A percentile compares a stretch with the other conserved stretches of the same genome.
phyloP scores from a whole-genome alignment of 1,140 invertebrate species.

The Heliconius eleuchia region DNA sequence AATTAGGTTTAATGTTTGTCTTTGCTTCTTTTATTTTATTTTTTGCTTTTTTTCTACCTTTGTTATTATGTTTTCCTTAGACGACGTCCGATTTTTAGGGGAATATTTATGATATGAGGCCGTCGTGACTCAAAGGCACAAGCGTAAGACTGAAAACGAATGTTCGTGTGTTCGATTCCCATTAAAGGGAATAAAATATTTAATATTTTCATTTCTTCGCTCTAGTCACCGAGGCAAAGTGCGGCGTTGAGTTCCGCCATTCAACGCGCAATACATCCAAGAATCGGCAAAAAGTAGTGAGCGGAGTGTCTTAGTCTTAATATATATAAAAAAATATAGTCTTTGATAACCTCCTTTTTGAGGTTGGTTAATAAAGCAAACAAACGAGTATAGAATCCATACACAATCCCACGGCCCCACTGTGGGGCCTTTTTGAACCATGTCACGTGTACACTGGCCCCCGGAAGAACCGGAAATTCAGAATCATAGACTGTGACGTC shows the following conservation, averaged over 20 bases:
- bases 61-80: background rate
- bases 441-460: background rate
- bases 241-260: background rate
- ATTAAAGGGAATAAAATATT: no score
- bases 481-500: background rate
- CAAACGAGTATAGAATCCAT: background rate
- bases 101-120: no score
- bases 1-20: conserved; percentile 4
- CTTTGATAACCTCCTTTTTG: no score
- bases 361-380: no score
- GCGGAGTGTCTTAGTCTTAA: no score
- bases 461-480: background rate
- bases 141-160: no score
- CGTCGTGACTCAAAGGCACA: no score
- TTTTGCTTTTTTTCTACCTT: background rate
- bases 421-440: background rate
- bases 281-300: no score
- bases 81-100: background rate
- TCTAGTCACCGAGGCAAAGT: background rate
- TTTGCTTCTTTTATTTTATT: background rate
- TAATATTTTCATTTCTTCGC: background rate
- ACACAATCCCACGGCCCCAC: background rate
- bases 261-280: background rate
- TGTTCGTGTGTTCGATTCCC: no score
- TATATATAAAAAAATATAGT: no score